Percentiles rank a stretch among this genome's conserved stretches.
These are phyloP conservation scores for Ciconia boyciana DNA, from an alignment of 2,113 vertebrate species.

Conservation along the genomic window DNA sequence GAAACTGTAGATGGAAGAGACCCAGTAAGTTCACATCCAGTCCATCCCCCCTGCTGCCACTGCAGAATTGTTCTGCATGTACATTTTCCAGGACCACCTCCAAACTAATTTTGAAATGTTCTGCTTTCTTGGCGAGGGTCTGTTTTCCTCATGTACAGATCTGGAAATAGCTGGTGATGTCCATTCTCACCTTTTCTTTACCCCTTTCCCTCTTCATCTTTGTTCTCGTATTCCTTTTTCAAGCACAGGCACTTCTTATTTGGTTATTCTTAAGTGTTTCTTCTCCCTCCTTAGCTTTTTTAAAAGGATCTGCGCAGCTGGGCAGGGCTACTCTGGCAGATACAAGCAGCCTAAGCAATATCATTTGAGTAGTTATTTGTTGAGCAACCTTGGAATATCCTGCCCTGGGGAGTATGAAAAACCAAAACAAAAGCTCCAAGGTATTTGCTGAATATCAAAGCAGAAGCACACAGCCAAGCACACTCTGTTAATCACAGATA, in stretches of 20 bases:
- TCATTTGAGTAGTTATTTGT: conserved; percentile 46
- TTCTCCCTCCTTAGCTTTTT: not conserved
- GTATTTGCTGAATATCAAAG: conserved; percentile 50
- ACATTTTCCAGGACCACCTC: conserved; percentile 47
- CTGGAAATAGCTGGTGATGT: not conserved
- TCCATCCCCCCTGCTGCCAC: conserved; percentile 59
- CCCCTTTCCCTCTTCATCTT: not conserved
- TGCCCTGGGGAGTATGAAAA: conserved; percentile 47
- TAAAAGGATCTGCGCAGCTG: not conserved
- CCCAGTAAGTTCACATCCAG: conserved; percentile 62
- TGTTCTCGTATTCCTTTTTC: not conserved
- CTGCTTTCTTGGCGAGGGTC: not conserved
- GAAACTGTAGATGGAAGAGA: conserved; percentile 66
- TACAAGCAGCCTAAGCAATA: conserved; percentile 23
- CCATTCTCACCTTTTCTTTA: not conserved
- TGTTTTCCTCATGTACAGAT: not conserved
- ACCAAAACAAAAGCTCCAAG: conserved; percentile 41
- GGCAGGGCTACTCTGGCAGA: conserved; percentile 43
- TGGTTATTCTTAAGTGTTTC: not conserved
- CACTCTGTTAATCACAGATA: not conserved
- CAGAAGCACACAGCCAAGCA: conserved; percentile 17
- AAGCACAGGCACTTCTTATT: not conserved
- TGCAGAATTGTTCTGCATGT: conserved; percentile 31
- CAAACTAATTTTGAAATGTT: conserved; percentile 19
- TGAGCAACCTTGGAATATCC: conserved; percentile 47